Evolutionary conservation across 35 echinoderm and acorn worm genomes (phyloP), one percentile per base, ranked within the genome.

Genomic region (Heliocidaris erythrogramma): DNA sequence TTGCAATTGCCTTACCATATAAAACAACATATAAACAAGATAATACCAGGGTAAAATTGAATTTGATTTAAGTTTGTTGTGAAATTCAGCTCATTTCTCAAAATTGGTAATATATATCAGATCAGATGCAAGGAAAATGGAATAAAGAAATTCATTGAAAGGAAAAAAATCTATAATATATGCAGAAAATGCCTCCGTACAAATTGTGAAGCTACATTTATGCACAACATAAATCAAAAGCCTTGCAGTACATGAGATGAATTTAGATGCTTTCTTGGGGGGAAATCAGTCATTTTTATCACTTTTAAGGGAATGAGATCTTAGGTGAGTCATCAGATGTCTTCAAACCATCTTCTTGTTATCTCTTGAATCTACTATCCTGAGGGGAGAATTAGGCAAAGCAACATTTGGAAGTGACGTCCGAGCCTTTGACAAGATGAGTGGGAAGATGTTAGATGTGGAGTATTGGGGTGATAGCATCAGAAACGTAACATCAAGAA

Each of bases 311-410:
- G 65, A 78, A 78, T 78, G 27, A 78, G 65, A 71, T 71, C 61
- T 71, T 71, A 24, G 61, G 27, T 78, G 65, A 78, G 65, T 78
- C 65, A 78, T 78, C 65, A 78, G 18, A 78, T 78, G 65, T 78
- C 65, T 78, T 78, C 65, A n/a, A 69, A 27, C 65, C 65, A 24
- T 78, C 65, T 78, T 18, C 27, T 18, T 69, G 5, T 78, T 78
- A 78, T 78, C 65, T 78, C 18, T 78, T 78, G 65, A 78, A 78
- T 78, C 65, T 27, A 78, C 21, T 18, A 78, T 78, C 65, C 65
- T 78, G 65, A 78, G 65, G 65, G 65, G 65, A 18, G 65, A 78
- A 78, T 78, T 78, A 78, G 65, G 65, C 65, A 78, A 78, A 78
- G 65, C 21, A 78, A 78, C 65, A 78, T 78, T n/a, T 78, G 65